Percentiles rank a stretch among this genome's conserved stretches.
Evolutionary conservation across 2,113 vertebrate species (phyloP).

Genomic region (Hiodon alosoides): DNA sequence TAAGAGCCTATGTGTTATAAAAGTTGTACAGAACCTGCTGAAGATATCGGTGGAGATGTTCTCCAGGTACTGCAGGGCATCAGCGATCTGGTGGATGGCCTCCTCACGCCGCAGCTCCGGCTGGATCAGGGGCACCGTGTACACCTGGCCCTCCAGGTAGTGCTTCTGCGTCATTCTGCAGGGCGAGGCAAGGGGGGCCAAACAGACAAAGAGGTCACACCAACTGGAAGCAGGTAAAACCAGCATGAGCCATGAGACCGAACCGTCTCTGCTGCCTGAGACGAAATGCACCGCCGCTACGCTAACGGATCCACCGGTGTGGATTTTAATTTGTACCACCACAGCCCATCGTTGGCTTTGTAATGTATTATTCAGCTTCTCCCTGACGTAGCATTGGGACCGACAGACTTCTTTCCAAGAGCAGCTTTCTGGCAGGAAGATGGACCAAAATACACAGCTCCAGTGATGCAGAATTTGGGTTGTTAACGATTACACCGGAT

Average conservation of each 20-base stretch:
- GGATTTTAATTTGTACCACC: too few relatives aligned
- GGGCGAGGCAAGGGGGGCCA: not conserved
- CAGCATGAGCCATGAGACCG: not conserved
- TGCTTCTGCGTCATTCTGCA: slow-evolving; percentile 73
- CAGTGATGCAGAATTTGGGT: too few relatives aligned
- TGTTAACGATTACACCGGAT: too few relatives aligned
- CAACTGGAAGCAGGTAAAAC: not conserved
- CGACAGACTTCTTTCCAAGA: too few relatives aligned
- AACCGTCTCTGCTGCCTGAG: too few relatives aligned
- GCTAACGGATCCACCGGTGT: too few relatives aligned
- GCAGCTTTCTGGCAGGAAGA: too few relatives aligned
- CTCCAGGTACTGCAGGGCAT: slow-evolving; percentile 81
- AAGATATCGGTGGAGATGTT: slow-evolving; percentile 88
- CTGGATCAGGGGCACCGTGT: slow-evolving; percentile 86
- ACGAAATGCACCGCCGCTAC: too few relatives aligned
- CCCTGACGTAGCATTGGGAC: too few relatives aligned
- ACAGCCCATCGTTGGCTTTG: too few relatives aligned
- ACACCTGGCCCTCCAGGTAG: slow-evolving; percentile 79
- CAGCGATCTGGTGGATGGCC: slow-evolving; percentile 84
- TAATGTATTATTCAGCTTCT: too few relatives aligned
- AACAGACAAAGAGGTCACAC: not conserved
- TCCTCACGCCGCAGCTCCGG: slow-evolving; percentile 86
- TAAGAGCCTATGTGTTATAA: not conserved
- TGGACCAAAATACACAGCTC: too few relatives aligned
- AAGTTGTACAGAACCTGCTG: slow-evolving; percentile 65